phyloP scores from a whole-genome alignment of 2,797 vertebrate species.

The Acrossocheilus fasciatus region DNA sequence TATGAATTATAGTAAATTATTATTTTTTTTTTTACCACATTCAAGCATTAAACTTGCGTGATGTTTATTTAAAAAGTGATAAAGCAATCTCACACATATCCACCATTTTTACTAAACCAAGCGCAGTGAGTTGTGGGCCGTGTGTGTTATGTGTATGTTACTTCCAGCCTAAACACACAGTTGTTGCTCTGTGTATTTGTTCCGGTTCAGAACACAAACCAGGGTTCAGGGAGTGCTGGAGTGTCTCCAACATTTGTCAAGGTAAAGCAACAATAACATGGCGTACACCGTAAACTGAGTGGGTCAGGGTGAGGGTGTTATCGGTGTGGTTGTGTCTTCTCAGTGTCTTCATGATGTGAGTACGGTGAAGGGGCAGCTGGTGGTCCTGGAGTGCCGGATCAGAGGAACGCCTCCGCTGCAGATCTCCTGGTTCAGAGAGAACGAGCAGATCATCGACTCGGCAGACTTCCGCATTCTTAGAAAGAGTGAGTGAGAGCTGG shows the following conservation, averaged over 20 bases:
- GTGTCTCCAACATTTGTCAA: conserved; percentile 84
- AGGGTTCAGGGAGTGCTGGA: conserved; percentile 72
- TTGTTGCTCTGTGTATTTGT: conserved; percentile 22
- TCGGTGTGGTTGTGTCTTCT: conserved; percentile 7
- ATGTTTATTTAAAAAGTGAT: too few species aligned
- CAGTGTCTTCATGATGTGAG: conserved; percentile 86
- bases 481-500: conserved; percentile 80
- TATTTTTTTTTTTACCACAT: neutral
- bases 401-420: conserved; percentile 81
- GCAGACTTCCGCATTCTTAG: conserved; percentile 86
- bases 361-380: conserved; percentile 83
- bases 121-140: neutral
- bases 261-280: conserved; percentile 72
- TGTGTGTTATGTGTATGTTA: neutral
- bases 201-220: conserved; percentile 81
- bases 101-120: too few species aligned
- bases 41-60: neutral
- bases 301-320: neutral
- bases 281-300: too few species aligned
- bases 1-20: neutral
- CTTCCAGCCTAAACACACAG: neutral
- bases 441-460: conserved; percentile 82
- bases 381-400: conserved; percentile 86
- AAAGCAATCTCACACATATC: neutral
- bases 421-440: conserved; percentile 87